phyloP scores from a whole-genome alignment of 2,113 vertebrate species.

The Panthera tigris region DNA sequence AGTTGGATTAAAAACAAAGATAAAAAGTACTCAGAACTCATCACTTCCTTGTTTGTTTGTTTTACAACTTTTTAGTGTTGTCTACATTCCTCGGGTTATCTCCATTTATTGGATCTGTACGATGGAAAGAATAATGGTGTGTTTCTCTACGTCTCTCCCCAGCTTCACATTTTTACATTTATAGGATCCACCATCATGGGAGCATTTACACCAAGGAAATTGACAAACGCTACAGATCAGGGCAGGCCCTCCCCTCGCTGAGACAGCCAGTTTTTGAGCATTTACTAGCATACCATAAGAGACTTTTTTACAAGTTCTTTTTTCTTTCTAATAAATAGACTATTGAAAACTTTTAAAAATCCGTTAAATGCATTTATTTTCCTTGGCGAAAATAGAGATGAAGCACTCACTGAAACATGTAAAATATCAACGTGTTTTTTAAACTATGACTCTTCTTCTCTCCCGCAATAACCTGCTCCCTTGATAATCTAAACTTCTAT shows the following conservation, averaged over 20 bases:
- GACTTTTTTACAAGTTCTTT: background rate
- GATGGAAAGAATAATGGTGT: background rate
- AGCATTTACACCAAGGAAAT: background rate
- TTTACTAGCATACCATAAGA: background rate
- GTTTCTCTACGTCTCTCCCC: background rate
- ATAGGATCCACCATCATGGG: accelerated
- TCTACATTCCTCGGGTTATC: background rate
- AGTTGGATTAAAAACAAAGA: background rate
- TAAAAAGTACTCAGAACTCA: background rate
- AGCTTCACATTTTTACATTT: too few species aligned
- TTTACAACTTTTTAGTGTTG: background rate
- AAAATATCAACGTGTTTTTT: background rate
- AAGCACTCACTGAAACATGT: background rate
- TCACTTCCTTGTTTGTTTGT: too few species aligned
- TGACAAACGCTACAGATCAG: background rate
- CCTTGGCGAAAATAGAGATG: background rate
- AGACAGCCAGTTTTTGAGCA: background rate
- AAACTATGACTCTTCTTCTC: background rate
- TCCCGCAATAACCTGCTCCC: background rate
- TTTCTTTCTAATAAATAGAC: background rate
- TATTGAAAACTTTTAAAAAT: background rate
- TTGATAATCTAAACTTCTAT: background rate
- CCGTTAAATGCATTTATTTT: background rate
- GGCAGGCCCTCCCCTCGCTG: too few species aligned
- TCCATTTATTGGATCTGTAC: background rate